Conservation (phyloP, 2,113 vertebrate species). For the Neolamprologus fasciatus region DNA sequence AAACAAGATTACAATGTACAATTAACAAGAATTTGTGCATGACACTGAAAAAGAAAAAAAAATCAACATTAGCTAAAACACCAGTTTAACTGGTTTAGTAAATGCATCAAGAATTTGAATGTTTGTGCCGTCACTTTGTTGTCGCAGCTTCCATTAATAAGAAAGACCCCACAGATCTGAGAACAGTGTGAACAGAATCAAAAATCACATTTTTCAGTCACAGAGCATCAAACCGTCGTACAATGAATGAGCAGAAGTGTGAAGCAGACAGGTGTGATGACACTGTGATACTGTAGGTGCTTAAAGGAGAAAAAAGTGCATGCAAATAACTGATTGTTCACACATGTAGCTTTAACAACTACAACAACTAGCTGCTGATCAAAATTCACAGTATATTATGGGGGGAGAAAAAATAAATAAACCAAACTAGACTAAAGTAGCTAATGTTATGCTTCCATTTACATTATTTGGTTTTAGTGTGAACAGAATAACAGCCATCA, state of each 20-base stretch:
- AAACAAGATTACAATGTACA: conserved; percentile 6
- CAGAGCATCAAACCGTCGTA: background rate
- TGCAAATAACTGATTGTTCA: background rate
- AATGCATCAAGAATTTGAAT: background rate
- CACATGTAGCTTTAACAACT: background rate
- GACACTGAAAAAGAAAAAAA: background rate
- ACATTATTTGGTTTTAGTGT: background rate
- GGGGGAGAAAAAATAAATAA: background rate
- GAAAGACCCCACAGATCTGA: background rate
- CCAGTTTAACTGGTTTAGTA: background rate
- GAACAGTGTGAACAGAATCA: background rate
- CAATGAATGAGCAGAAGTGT: background rate
- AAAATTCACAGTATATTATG: background rate
- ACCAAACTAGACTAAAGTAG: background rate
- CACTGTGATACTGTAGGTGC: background rate
- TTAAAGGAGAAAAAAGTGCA: background rate
- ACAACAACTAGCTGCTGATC: background rate
- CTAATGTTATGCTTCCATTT: background rate
- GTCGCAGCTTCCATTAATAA: background rate
- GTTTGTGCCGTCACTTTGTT: background rate
- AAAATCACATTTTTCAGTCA: background rate
- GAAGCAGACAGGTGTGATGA: background rate
- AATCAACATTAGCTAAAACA: background rate
- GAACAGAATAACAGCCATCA: background rate
- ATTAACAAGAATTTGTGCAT: background rate